Conservation (phyloP, 2,113 vertebrate species). For the Procapra przewalskii region DNA sequence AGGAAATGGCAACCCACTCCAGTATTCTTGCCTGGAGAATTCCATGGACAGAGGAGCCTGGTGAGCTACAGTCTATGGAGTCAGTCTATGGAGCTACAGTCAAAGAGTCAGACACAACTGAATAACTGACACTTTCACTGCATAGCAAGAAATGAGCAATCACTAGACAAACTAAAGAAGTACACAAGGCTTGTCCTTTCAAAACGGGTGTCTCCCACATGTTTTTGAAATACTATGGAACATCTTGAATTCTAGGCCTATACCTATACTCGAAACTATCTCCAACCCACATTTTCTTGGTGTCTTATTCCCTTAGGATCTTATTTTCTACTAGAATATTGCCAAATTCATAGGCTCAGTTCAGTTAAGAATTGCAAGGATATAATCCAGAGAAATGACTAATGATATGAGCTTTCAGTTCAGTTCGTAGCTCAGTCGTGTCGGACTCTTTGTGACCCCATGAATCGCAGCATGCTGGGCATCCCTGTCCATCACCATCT, state of each 20-base stretch:
- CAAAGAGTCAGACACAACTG: neutral
- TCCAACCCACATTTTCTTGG: neutral
- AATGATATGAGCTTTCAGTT: neutral
- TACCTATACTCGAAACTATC: neutral
- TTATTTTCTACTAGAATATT: neutral
- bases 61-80: neutral
- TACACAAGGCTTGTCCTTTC: neutral
- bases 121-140: neutral
- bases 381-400: neutral
- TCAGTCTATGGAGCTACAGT: neutral
- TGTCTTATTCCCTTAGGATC: neutral
- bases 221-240: neutral
- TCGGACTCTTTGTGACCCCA: too few species aligned
- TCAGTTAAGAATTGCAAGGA: conserved; percentile 19
- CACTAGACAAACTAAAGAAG: neutral
- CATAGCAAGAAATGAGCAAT: neutral
- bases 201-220: neutral
- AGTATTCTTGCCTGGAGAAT: neutral
- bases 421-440: too few species aligned
- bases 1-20: neutral
- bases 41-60: neutral
- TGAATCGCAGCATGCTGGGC: too few species aligned
- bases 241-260: neutral
- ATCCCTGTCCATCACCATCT: too few species aligned
- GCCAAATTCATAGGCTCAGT: neutral